phyloP scores from a whole-genome alignment of 2,113 vertebrate species.

The Apaloderma vittatum region DNA sequence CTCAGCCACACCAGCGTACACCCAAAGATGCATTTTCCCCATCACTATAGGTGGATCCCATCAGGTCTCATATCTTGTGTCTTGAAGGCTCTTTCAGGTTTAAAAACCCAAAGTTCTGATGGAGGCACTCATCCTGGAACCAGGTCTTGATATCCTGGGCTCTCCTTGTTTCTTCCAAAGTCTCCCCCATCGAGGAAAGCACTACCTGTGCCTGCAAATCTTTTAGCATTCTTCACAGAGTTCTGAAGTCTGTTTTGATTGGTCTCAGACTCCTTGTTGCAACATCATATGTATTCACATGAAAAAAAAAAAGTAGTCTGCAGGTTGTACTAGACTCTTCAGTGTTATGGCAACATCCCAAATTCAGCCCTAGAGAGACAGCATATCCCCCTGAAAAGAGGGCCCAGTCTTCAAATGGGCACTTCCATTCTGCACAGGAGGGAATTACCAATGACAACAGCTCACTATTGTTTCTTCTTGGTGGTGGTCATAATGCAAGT shows the following conservation, averaged over 20 bases:
- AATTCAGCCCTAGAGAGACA: neutral
- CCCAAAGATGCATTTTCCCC: neutral
- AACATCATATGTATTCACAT: neutral
- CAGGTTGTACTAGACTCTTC: neutral
- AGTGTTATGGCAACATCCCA: neutral
- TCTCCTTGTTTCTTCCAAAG: neutral
- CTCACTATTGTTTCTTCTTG: neutral
- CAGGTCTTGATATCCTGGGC: neutral
- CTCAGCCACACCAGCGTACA: neutral
- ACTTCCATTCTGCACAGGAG: neutral
- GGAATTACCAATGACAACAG: neutral
- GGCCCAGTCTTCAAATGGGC: neutral
- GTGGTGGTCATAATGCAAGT: neutral
- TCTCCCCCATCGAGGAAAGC: neutral
- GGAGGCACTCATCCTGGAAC: neutral
- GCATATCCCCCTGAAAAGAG: neutral
- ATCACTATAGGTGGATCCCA: neutral
- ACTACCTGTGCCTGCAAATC: neutral
- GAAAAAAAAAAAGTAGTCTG: neutral
- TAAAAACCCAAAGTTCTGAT: neutral
- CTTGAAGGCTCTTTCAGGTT: neutral
- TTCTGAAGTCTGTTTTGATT: neutral
- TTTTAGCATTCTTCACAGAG: neutral
- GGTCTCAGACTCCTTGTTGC: neutral
- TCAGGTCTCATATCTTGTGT: neutral